Conservation (phyloP, 1,140 invertebrate genomes). For the Hetaerina americana region DNA sequence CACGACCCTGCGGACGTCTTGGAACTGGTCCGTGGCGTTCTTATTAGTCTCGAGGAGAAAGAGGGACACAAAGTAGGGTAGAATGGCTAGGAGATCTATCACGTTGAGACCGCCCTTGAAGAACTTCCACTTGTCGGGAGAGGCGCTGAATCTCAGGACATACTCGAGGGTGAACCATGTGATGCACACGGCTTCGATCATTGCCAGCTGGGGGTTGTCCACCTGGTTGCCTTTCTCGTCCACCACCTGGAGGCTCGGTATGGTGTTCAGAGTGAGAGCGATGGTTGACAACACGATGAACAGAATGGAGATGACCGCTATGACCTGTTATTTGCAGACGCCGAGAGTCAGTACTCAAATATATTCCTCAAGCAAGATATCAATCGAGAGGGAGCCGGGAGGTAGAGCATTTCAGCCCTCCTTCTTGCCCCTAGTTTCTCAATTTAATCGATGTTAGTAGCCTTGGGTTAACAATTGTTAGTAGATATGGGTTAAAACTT, state of each 20-base stretch:
- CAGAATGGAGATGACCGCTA: constrained; percentile 96
- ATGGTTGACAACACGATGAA: constrained; percentile 99
- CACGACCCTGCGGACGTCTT: constrained; percentile 92
- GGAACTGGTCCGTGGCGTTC: constrained; percentile 88
- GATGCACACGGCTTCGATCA: constrained; percentile 98
- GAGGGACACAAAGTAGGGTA: constrained; percentile 95
- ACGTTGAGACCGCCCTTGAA: constrained; percentile 98
- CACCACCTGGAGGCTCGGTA: constrained; percentile 82
- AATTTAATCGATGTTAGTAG: no score
- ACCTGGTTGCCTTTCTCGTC: constrained; percentile 62
- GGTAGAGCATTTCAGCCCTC: no score
- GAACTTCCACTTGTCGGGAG: constrained; percentile 99
- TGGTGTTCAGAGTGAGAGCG: constrained; percentile 94
- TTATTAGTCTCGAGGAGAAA: constrained; percentile 94
- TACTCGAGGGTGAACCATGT: constrained; percentile 99
- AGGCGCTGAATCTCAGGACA: constrained; percentile 92
- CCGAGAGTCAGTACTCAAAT: not conserved
- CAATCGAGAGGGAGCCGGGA: no score
- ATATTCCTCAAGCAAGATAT: not conserved
- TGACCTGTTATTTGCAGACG: constrained; percentile 63
- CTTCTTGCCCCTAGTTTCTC: no score
- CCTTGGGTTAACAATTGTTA: no score
- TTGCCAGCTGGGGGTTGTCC: constrained; percentile 86
- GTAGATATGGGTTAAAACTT: no score
- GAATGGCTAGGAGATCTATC: constrained; percentile 95